Base-by-base conservation (phyloP, 2,888 invertebrate genomes). In the Parnassius apollo region DNA sequence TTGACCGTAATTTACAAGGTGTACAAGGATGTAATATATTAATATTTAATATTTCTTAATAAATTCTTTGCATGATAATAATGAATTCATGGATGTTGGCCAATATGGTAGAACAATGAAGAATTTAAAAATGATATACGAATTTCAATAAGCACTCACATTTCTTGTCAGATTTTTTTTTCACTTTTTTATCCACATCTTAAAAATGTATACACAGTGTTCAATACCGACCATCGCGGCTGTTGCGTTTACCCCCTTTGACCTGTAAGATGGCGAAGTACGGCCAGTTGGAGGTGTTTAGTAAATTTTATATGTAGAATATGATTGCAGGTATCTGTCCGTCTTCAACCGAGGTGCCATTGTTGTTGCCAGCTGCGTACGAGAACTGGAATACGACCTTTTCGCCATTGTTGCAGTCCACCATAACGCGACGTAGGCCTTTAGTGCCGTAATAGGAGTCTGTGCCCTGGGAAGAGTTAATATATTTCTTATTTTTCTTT, bases 291-390 rank as follows among this genome's bases (percentile, higher is more conserved):
- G 55, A 25, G 61, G 59, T 35, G 42, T 8, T 35, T 51, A n/a
- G 54, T 9, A 56, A 50, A 55, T 65, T 72, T 86, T 88, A 94
- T 69, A 93, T 93, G 76, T 96, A 96, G 90, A 97, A 97, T 72
- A 97, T 95, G 66, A 97, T 95, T 80, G 96, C 96, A 10, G 97
- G 97, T 71, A 97, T 96, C 86, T 97, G 97, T 54, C 97, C 97
- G 79, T 96, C 96, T 75, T 96, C 96, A 1, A 97, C 96, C 0
- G 96, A 96, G 1, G 97, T 97, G 0, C 96, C 96, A 76, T 96
- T 96, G 82, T 97, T 97, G 80, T 96, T 96, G 11, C 96, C 96
- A n/a, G 96, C 95, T 2, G 96, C 96, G 78, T 95, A 96, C 2
- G 95, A 95, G 83, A 97, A 97, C 78, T 95, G 95, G 81, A 97